These are phyloP conservation scores for Todus mexicanus DNA, from an alignment of 2,797 vertebrate genomes.

Conservation along the genomic window DNA sequence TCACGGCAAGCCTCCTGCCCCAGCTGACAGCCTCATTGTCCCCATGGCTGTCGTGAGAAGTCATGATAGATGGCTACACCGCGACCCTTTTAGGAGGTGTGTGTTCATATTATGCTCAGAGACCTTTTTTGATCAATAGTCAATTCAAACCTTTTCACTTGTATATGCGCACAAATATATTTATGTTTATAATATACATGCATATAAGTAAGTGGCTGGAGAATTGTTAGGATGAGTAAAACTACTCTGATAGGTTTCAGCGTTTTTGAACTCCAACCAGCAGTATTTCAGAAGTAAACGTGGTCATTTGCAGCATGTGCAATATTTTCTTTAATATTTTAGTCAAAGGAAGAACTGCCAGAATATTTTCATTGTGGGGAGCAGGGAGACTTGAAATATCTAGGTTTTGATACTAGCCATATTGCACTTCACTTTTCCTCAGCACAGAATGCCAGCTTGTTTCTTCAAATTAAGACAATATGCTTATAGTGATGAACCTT, in stretches of 20 bases:
- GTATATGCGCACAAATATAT: neutral
- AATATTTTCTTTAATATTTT: neutral
- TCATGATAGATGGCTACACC: conserved; percentile 46
- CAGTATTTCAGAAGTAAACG: neutral
- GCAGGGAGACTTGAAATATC: conserved; percentile 3
- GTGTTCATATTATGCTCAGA: neutral
- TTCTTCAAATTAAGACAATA: conserved; percentile 76
- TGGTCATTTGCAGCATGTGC: neutral
- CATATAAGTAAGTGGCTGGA: neutral
- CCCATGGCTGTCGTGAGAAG: conserved; percentile 17
- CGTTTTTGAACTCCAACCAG: neutral
- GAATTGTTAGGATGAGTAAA: neutral
- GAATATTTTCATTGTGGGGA: conserved; percentile 32
- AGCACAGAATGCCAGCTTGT: conserved; percentile 61
- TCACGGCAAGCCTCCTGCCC: neutral
- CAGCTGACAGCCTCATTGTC: conserved; percentile 37
- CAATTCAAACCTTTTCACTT: neutral
- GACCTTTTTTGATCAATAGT: conserved; percentile 55
- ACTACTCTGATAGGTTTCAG: neutral
- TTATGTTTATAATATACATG: neutral
- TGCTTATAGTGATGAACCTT: conserved; percentile 66
- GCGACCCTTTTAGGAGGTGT: conserved; percentile 35
- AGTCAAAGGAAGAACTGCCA: conserved; percentile 37
- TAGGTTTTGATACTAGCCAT: conserved; percentile 16
- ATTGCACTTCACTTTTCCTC: conserved; percentile 53